Base-by-base conservation (phyloP, 2,113 vertebrate genomes). In the Nerophis ophidion region DNA sequence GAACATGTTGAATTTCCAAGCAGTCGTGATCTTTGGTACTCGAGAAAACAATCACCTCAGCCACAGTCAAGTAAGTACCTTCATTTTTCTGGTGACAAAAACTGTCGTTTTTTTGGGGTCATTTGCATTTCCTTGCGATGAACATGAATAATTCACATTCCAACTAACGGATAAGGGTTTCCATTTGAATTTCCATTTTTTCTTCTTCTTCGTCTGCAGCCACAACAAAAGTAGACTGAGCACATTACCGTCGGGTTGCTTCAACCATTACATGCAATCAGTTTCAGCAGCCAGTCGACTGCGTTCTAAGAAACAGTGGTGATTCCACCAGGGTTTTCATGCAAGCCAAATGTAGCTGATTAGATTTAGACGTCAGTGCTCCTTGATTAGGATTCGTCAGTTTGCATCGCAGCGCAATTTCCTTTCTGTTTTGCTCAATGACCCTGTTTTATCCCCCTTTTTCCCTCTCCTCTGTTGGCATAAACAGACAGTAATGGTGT, bases 401-500 rank as follows among this genome's bases (percentile, higher is more conserved):
- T 78, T 84, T 77, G 76, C 80, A 79, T 81, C 69, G 66, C 47
- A 62, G 67, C 60, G 66, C 76, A 83, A 70, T 76, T 76, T 74
- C 45, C 58, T 66, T 56, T 73, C 63, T 57, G 57, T 65, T 77
- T 63, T 71, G 55, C 46, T 74, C 75, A 68, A 72, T 79, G 76
- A 81, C 71, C 73, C 65, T 72, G 57, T 73, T 74, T 75, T 44
- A 61, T 53, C 7, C 0, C 53, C 48, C 33, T 35, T 49, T 69
- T 53, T 26, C 19, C 19, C 60, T 36, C 65, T 80, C 55, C 62
- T 80, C 72, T 70, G 62, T 74, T 71, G 73, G 71, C 63, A 78
- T 84, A 86, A 85, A 84, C 70, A 86, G 75, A 83, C 74, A 75
- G 71, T 84, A 79, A 86, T 84, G 85, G 83, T 65, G 62, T 76